phyloP scores from a whole-genome alignment of 2,888 invertebrate genomes.

The Lypha dubia region DNA sequence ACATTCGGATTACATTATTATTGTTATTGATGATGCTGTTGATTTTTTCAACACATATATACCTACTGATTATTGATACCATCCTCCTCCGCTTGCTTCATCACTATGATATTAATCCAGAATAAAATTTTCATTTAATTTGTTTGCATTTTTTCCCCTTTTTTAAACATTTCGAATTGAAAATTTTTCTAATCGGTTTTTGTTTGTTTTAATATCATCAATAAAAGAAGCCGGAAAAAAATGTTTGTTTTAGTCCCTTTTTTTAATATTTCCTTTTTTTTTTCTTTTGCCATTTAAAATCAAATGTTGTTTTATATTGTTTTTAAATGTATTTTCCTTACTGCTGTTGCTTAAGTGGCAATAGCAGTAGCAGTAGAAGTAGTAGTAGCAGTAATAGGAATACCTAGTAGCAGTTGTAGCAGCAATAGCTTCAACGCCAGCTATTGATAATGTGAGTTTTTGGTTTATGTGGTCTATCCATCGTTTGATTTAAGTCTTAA shows the following conservation, averaged over 20 bases:
- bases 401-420: constrained; percentile 6
- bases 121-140: constrained; percentile 19
- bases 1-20: constrained; percentile 11
- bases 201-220: constrained; percentile 76
- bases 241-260: constrained; percentile 54
- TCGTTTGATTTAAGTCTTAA: constrained; percentile 66
- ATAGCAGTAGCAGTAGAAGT: constrained; percentile 19
- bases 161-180: constrained; percentile 60
- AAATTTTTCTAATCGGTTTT: constrained; percentile 75
- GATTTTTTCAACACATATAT: constrained; percentile 50
- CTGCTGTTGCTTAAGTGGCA: constrained; percentile 41
- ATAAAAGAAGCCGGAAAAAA: constrained; percentile 58
- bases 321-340: constrained; percentile 56
- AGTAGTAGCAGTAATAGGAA: background rate
- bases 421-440: constrained; percentile 9
- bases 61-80: constrained; percentile 26
- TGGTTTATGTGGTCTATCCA: constrained; percentile 62
- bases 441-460: constrained; percentile 31
- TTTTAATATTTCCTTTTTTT: constrained; percentile 23
- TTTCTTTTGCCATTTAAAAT: constrained; percentile 20
- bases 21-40: constrained; percentile 62
- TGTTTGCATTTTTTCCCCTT: background rate
- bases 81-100: background rate
- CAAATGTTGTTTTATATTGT: constrained; percentile 37
- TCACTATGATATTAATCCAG: background rate